These are phyloP conservation scores for Craniophora ligustri DNA, from an alignment of 2,888 invertebrate genomes.

Conservation along the genomic window DNA sequence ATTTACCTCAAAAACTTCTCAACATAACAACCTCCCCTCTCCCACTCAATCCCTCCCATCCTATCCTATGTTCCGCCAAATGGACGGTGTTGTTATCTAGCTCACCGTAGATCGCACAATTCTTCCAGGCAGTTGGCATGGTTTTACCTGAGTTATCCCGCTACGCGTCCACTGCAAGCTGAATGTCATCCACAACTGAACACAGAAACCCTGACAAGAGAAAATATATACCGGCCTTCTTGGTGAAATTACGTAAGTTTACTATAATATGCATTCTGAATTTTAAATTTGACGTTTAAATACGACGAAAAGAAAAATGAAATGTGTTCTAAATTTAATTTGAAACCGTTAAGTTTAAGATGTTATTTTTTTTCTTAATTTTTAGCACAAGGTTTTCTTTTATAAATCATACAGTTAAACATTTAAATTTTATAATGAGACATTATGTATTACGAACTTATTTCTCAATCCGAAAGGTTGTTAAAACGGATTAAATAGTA, in stretches of 20 bases:
- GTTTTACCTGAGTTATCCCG: constrained; percentile 89
- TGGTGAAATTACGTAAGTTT: constrained; percentile 31
- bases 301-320: background rate
- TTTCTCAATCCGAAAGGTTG: background rate
- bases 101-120: constrained; percentile 78
- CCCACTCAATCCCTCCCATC: constrained; percentile 11
- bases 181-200: constrained; percentile 50
- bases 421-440: too few species aligned
- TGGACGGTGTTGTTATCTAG: constrained; percentile 75
- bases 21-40: background rate
- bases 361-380: too few species aligned
- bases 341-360: constrained; percentile 1
- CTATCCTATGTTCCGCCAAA: constrained; percentile 42
- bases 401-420: too few species aligned
- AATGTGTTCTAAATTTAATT: constrained; percentile 22
- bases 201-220: constrained; percentile 6
- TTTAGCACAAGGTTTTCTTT: background rate
- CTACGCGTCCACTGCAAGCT: constrained; percentile 88
- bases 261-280: constrained; percentile 22
- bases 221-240: constrained; percentile 5
- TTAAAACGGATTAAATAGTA: background rate
- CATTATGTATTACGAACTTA: too few species aligned
- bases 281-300: constrained; percentile 17
- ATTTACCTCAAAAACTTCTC: too few species aligned
- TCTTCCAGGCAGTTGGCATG: constrained; percentile 87